Conservation (phyloP, 2,797 vertebrate genomes). For the Manis javanica region DNA sequence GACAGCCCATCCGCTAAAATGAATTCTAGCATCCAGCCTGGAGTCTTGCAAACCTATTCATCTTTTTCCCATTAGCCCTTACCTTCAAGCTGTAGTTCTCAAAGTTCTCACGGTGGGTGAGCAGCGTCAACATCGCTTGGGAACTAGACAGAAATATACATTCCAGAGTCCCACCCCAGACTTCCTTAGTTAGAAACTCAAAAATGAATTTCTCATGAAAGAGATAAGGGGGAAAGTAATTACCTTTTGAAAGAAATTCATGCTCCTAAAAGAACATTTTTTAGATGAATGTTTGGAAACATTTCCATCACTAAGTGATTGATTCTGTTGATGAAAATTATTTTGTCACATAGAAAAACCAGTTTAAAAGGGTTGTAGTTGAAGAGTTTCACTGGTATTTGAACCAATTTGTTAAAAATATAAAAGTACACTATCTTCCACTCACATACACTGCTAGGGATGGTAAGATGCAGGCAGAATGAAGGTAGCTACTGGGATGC, state of each 20-base stretch:
- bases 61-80: neutral
- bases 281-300: neutral
- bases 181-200: neutral
- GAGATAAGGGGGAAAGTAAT: neutral
- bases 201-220: neutral
- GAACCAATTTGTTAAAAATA: neutral
- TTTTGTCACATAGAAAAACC: neutral
- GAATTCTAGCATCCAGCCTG: slow-evolving; percentile 28
- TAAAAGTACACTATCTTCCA: neutral
- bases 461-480: neutral
- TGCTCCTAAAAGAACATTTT: neutral
- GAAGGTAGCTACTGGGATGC: neutral
- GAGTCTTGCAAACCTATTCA: neutral
- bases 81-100: neutral
- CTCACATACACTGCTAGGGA: neutral
- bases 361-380: neutral
- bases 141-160: neutral
- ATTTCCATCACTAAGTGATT: neutral
- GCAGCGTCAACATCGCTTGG: neutral
- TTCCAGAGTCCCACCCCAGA: neutral
- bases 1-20: slow-evolving; percentile 48
- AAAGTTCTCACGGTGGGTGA: neutral
- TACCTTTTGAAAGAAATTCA: neutral
- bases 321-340: neutral
- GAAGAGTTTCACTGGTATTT: neutral